A percentile compares a stretch with the other conserved stretches of the same genome.
These are phyloP conservation scores for Ophioninae sp. DNA, from an alignment of 2,888 invertebrate genomes.

Conservation along the genomic window DNA sequence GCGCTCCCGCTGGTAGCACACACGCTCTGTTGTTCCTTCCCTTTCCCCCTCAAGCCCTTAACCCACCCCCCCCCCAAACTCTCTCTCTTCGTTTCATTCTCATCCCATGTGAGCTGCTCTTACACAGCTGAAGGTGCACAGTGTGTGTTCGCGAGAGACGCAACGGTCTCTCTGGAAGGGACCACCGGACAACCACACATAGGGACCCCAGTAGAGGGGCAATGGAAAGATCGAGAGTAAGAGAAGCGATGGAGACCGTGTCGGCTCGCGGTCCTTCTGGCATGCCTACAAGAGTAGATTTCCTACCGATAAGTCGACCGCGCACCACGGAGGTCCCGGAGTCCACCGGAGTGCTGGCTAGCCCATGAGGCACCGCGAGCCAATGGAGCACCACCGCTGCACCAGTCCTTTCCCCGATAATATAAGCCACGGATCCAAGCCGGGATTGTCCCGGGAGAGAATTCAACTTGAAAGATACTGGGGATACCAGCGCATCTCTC, in stretches of 20 bases:
- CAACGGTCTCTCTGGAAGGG: slow-evolving; percentile 50
- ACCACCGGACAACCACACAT: slow-evolving; percentile 56
- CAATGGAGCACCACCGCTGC: slow-evolving; percentile 31
- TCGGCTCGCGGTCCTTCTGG: slow-evolving; percentile 67
- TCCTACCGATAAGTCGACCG: slow-evolving; percentile 77
- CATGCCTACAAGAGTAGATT: slow-evolving; percentile 79
- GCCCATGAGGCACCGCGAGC: slow-evolving; percentile 58
- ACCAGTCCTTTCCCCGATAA: slow-evolving; percentile 8
- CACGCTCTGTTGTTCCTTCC: slow-evolving; percentile 68
- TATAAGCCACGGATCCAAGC: slow-evolving; percentile 19
- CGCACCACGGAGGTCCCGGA: slow-evolving; percentile 76
- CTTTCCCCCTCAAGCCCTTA: slow-evolving; percentile 57
- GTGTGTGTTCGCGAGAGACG: slow-evolving; percentile 49
- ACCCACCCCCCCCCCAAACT: slow-evolving; percentile 43
- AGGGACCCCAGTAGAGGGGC: slow-evolving; percentile 29
- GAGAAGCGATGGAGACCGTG: slow-evolving; percentile 64
- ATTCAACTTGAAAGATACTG: slow-evolving; percentile 18
- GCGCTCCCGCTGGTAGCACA: slow-evolving; percentile 78
- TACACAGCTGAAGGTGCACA: slow-evolving; percentile 44
- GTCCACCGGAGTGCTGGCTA: slow-evolving; percentile 63
- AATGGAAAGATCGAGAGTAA: slow-evolving; percentile 57
- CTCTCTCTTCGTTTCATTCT: slow-evolving; percentile 41
- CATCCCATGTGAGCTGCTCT: slow-evolving; percentile 50
- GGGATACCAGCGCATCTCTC: slow-evolving; percentile 8
- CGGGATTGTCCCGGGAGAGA: slow-evolving; percentile 30